These are phyloP conservation scores for Pseudomyrmex concolor DNA, from an alignment of 1,140 invertebrate genomes.

Conservation along the genomic window DNA sequence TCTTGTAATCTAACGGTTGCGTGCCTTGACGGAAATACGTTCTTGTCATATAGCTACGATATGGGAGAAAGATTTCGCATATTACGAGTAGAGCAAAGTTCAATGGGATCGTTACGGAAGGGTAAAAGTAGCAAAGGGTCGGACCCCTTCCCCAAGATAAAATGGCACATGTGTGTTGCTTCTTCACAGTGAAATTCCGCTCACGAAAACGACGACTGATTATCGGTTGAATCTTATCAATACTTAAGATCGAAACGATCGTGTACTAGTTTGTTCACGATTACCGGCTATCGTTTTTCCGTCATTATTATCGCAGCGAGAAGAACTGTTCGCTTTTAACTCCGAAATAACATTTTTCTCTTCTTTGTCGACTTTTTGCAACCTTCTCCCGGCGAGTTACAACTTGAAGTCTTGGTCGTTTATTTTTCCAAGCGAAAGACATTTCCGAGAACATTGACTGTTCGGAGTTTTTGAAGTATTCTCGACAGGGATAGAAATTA, in stretches of 20 bases:
- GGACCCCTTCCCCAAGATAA: background rate
- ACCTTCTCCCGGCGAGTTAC: no score
- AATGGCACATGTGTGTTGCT: background rate
- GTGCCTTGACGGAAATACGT: background rate
- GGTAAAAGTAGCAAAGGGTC: conserved; percentile 7
- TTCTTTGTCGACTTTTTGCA: background rate
- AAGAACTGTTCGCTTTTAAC: conserved; percentile 11
- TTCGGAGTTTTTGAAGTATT: no score
- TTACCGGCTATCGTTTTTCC: no score
- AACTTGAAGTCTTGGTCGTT: no score
- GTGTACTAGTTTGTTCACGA: no score
- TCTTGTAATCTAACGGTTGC: background rate
- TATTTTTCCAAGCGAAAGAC: no score
- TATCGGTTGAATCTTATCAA: background rate
- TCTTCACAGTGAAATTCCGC: background rate
- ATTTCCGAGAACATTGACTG: no score
- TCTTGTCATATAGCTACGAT: background rate
- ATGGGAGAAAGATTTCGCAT: background rate
- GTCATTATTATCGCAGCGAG: background rate
- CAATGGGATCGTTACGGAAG: conserved; percentile 18
- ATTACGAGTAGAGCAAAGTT: conserved; percentile 16
- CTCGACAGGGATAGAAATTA: background rate
- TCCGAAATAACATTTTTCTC: background rate
- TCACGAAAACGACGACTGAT: background rate
- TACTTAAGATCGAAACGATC: background rate